A percentile compares a stretch with the other conserved stretches of the same genome.
Evolutionary conservation across 2,888 invertebrate species (phyloP).

Genomic region (Linnaemya tessellans): DNA sequence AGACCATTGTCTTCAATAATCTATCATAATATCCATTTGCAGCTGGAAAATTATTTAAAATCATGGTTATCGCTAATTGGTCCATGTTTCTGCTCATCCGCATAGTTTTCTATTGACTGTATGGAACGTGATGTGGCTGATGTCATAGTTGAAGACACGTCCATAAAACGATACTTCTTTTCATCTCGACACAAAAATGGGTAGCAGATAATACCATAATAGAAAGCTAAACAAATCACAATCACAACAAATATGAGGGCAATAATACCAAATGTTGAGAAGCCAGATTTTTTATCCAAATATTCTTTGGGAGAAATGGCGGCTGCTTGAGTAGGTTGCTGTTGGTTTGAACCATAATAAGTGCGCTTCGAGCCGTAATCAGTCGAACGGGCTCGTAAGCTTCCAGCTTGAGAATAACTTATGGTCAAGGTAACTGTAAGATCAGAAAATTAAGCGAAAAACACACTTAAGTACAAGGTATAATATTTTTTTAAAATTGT

Average conservation of each 20-base stretch:
- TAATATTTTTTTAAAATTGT: neutral
- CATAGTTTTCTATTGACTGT: constrained; percentile 82
- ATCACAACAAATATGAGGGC: constrained; percentile 81
- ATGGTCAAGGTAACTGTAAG: constrained; percentile 69
- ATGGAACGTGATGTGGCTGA: constrained; percentile 82
- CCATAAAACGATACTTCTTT: constrained; percentile 82
- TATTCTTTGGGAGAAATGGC: constrained; percentile 80
- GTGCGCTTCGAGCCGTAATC: constrained; percentile 71
- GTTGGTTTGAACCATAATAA: constrained; percentile 68
- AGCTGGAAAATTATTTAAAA: constrained; percentile 54
- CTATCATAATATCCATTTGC: neutral
- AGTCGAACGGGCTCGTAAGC: constrained; percentile 68
- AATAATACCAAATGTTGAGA: constrained; percentile 88
- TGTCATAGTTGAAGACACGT: constrained; percentile 82
- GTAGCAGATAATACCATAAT: constrained; percentile 88
- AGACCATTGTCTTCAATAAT: neutral
- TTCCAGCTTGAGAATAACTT: constrained; percentile 68
- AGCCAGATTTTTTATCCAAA: constrained; percentile 79
- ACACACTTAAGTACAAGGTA: neutral
- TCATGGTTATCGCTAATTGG: constrained; percentile 52
- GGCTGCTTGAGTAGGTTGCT: constrained; percentile 74
- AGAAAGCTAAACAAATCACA: constrained; percentile 83
- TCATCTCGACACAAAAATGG: constrained; percentile 85
- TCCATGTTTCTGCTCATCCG: constrained; percentile 81
- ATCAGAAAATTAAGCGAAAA: neutral